Evolutionary conservation across 2,888 invertebrate genomes (phyloP).

Genomic region (Loripinus fragilis): DNA sequence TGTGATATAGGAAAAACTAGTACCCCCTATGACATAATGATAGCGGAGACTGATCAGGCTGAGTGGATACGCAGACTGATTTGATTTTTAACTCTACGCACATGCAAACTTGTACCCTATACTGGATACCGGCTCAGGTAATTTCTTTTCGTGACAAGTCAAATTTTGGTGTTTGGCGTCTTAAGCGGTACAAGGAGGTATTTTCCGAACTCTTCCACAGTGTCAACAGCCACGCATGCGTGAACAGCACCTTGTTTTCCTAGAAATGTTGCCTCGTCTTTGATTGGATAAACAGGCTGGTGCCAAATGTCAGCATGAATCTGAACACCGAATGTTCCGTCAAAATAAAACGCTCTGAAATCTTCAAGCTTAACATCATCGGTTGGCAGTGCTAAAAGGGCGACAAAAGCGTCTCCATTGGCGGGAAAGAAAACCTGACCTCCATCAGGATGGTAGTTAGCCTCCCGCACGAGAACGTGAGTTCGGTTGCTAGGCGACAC

Average conservation of each 20-base stretch:
- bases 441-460: slow-evolving; percentile 68
- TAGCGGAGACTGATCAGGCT: no score
- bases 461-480: slow-evolving; percentile 62
- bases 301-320: slow-evolving; percentile 68
- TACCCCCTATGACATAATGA: no score
- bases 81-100: no score
- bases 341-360: slow-evolving; percentile 68
- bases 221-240: slow-evolving; percentile 65
- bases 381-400: slow-evolving; percentile 58
- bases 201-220: slow-evolving; percentile 61
- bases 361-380: slow-evolving; percentile 62
- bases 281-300: slow-evolving; percentile 62
- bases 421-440: slow-evolving; percentile 68
- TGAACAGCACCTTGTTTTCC: slow-evolving; percentile 66
- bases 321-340: slow-evolving; percentile 69
- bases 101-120: no score
- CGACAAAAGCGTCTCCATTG: slow-evolving; percentile 54
- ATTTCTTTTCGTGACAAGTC: no score
- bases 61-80: no score
- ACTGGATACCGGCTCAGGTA: no score
- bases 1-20: no score
- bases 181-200: slow-evolving; percentile 62
- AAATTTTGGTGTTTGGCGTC: slow-evolving; percentile 30
- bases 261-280: slow-evolving; percentile 57
- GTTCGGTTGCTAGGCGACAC: slow-evolving; percentile 54